A percentile compares a stretch with the other conserved stretches of the same genome.
Evolutionary conservation across 2,797 vertebrate species (phyloP).

Genomic region (Lacerta viridis): DNA sequence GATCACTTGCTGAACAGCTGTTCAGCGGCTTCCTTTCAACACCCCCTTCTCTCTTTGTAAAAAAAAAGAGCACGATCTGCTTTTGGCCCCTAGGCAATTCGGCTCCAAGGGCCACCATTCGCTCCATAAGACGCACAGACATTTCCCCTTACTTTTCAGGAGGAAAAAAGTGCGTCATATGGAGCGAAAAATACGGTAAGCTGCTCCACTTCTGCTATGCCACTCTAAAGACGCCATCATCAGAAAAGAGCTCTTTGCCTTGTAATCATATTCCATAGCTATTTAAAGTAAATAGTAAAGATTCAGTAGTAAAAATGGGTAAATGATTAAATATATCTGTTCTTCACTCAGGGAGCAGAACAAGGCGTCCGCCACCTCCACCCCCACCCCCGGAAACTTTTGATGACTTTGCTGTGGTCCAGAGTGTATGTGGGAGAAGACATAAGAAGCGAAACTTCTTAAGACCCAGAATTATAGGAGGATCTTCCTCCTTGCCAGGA

Average conservation of each 20-base stretch:
- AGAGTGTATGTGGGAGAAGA: conserved; percentile 84
- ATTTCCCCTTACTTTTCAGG: too few relatives aligned
- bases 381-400: conserved; percentile 39
- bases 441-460: conserved; percentile 87
- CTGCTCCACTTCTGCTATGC: not conserved
- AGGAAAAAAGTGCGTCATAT: too few relatives aligned
- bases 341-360: conserved; percentile 65
- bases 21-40: too few relatives aligned
- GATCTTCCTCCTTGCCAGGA: conserved; percentile 87
- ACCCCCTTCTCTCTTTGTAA: too few relatives aligned
- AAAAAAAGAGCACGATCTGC: too few relatives aligned
- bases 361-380: conserved; percentile 55
- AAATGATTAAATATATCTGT: not conserved
- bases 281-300: not conserved
- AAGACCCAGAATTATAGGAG: conserved; percentile 88
- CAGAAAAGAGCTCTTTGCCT: too few relatives aligned
- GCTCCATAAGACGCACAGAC: too few relatives aligned
- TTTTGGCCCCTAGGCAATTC: too few relatives aligned
- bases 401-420: not conserved
- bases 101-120: too few relatives aligned
- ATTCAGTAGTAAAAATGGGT: not conserved
- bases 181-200: too few relatives aligned
- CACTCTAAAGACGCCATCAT: not conserved
- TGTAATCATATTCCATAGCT: not conserved
- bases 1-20: too few relatives aligned